Base-by-base conservation (phyloP, 2,888 invertebrate genomes). In the Agrotis ipsilon region DNA sequence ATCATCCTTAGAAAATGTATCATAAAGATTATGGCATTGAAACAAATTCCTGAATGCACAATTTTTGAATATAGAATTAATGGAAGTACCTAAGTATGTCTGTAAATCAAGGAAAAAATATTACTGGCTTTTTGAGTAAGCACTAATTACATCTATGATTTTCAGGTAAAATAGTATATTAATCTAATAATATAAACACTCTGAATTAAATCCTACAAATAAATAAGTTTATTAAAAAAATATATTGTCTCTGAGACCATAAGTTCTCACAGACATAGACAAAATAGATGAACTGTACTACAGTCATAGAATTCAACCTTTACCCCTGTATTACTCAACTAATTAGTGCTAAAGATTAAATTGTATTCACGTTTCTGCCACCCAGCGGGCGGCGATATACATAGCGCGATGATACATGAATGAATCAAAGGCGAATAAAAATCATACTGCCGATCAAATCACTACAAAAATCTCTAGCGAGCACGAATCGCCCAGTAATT, bases 401-500 rank as follows among this genome's bases (percentile, higher is more conserved):
- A 49, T 39, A 57, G 52, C 18, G 39, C 21, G 14, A 5, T 57
- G 55, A 75, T 57, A 75, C 60, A 58, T 71, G 78, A 78, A 70
- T 72, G 73, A 84, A 78, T 84, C 73, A 71, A 83, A 68, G 48
- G 11, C 27, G 55, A 58, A 64, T 62, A 67, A 64, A 75, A 71
- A 66, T n/a, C 39, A 58, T 65, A 65, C 32, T 21, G 14, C 7
- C 68, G 51, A 74, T 85, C 70, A 80, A 85, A 84, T 83, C 86
- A 83, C 59, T 59, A 57, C 57, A 46, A 57, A 74, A 73, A 78
- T 80, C 75, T 68, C 48, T 21, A 62, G 60, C 72, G 54, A 52
- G 39, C 19, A 21, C 59, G 61, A 73, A 78, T 81, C 75, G 54
- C 19, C 19, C 62, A 43, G 32, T 66, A 73, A 85, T 74, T 83